Conservation (phyloP, 2,888 invertebrate genomes). For the Chirona hameri region DNA sequence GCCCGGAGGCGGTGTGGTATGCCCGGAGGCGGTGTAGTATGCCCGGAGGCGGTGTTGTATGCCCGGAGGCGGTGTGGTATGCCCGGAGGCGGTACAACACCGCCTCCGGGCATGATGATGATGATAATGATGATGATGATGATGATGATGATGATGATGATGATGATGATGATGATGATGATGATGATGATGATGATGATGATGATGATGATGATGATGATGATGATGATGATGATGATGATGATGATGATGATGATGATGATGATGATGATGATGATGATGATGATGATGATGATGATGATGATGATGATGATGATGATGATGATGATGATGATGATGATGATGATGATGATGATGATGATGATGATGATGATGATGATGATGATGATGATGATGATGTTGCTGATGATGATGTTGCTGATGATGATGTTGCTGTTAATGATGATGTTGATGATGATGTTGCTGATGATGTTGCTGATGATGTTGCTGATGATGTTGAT, state of each 20-base stretch:
- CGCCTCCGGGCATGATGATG: no score
- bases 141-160: slow-evolving; percentile 22
- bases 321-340: slow-evolving; percentile 22
- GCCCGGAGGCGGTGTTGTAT: no score
- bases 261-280: slow-evolving; percentile 22
- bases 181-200: slow-evolving; percentile 22
- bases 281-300: slow-evolving; percentile 22
- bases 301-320: slow-evolving; percentile 22
- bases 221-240: slow-evolving; percentile 22
- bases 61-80: no score
- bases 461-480: no score
- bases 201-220: slow-evolving; percentile 22
- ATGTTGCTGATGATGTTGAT: no score
- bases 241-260: slow-evolving; percentile 22
- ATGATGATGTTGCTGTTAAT: no score
- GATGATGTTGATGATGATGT: no score
- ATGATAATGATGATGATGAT: slow-evolving; percentile 22
- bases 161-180: slow-evolving; percentile 22
- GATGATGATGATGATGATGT: slow-evolving; percentile 22
- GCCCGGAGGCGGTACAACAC: no score
- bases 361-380: slow-evolving; percentile 22
- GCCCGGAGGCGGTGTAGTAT: no score
- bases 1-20: no score
- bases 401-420: no score
- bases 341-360: slow-evolving; percentile 22